Evolutionary conservation across 2,797 vertebrate genomes (phyloP).

Genomic region (Girardinus metallicus): DNA sequence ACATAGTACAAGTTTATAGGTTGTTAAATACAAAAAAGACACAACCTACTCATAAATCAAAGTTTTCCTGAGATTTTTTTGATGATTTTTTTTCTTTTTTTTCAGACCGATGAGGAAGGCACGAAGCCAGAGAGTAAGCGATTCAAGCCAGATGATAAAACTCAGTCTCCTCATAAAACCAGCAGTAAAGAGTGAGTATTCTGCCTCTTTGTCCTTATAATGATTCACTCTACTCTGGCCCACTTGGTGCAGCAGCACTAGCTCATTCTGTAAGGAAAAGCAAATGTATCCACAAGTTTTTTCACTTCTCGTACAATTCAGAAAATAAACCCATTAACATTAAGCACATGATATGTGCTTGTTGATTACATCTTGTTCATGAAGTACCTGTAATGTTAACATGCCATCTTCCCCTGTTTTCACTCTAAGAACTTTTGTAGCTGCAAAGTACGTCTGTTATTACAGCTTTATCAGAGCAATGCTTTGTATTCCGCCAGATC

Average conservation of each 20-base stretch:
- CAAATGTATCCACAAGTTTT: conserved; percentile 10
- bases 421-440: not conserved
- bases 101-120: conserved; percentile 90
- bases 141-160: conserved; percentile 91
- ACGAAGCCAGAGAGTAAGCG: conserved; percentile 91
- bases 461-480: not conserved
- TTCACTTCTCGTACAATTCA: not conserved
- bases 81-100: conserved; percentile 13
- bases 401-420: conserved; percentile 8
- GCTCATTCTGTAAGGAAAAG: conserved; percentile 24
- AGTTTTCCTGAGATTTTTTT: conserved; percentile 8
- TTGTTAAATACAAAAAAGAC: not conserved
- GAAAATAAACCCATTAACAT: conserved; percentile 23
- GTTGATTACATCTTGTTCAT: conserved; percentile 12
- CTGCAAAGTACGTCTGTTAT: not conserved
- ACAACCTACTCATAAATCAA: not conserved
- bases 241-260: conserved; percentile 4
- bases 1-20: not conserved
- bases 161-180: conserved; percentile 88
- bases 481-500: conserved; percentile 78
- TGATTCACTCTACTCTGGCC: conserved; percentile 17
- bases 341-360: not conserved
- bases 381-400: conserved; percentile 11
- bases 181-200: conserved; percentile 93
- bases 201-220: conserved; percentile 3